A percentile compares a stretch with the other conserved stretches of the same genome.
Conservation (phyloP, 2,888 invertebrate species). For the Apeira syringaria region DNA sequence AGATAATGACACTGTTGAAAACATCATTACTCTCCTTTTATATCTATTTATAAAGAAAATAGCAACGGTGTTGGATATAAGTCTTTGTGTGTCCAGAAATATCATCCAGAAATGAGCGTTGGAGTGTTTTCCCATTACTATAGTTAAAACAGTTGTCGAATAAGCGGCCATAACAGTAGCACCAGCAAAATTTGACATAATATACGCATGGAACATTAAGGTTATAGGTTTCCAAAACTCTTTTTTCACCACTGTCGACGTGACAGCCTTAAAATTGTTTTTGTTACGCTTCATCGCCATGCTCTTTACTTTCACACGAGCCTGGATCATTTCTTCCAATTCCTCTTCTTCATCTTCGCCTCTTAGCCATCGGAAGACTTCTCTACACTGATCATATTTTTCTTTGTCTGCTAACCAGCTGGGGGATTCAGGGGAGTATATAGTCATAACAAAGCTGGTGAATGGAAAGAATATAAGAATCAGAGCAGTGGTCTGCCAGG, state of each 20-base stretch:
- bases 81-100: conserved; percentile 29
- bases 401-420: conserved; percentile 82
- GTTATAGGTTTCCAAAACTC: conserved; percentile 73
- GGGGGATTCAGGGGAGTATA: conserved; percentile 83
- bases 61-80: conserved; percentile 34
- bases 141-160: conserved; percentile 29
- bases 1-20: conserved; percentile 82
- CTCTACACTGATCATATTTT: conserved; percentile 71
- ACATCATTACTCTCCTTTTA: conserved; percentile 79
- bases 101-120: conserved; percentile 31
- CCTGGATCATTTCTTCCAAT: conserved; percentile 35
- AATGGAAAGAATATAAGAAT: conserved; percentile 67
- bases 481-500: conserved; percentile 78
- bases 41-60: conserved; percentile 36
- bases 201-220: conserved; percentile 46
- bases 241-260: conserved; percentile 31
- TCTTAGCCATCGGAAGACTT: conserved; percentile 78
- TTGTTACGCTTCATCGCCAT: background rate
- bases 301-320: conserved; percentile 9
- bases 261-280: conserved; percentile 4
- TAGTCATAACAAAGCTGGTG: conserved; percentile 58
- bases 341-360: conserved; percentile 65
- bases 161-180: conserved; percentile 39
- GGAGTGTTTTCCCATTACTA: conserved; percentile 27
- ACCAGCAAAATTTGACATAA: conserved; percentile 37